Conservation (phyloP, 2,888 invertebrate genomes). For the Tromatobia lineatoria region DNA sequence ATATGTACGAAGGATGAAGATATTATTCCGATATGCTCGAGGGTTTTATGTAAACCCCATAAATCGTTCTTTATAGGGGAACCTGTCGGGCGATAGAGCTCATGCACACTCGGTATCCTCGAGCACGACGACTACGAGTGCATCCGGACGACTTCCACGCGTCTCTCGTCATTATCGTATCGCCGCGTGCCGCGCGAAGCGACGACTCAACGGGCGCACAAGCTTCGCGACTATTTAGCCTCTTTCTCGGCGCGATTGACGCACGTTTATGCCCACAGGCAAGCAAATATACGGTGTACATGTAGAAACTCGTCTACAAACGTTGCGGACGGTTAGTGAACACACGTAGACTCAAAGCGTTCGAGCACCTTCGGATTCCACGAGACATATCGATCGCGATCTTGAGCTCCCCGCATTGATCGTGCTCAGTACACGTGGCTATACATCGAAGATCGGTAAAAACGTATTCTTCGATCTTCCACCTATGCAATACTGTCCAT, state of each 20-base stretch:
- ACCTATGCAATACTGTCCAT: neutral
- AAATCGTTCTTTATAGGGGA: slow-evolving; percentile 66
- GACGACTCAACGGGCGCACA: neutral
- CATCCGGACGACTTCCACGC: slow-evolving; percentile 66
- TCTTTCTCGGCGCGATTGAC: slow-evolving; percentile 53
- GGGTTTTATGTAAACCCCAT: slow-evolving; percentile 59
- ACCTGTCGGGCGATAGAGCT: slow-evolving; percentile 64
- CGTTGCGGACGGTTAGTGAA: slow-evolving; percentile 9
- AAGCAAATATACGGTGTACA: slow-evolving; percentile 34
- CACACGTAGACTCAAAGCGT: neutral
- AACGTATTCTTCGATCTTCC: slow-evolving; percentile 2
- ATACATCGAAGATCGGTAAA: slow-evolving; percentile 13
- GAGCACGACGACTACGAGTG: slow-evolving; percentile 32
- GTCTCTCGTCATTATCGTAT: slow-evolving; percentile 68
- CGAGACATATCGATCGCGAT: slow-evolving; percentile 31
- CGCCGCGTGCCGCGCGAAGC: slow-evolving; percentile 51
- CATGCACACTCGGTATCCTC: slow-evolving; percentile 31
- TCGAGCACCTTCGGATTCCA: slow-evolving; percentile 36
- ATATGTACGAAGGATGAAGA: slow-evolving; percentile 51
- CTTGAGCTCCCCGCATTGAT: slow-evolving; percentile 24
- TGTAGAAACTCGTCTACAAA: slow-evolving; percentile 19
- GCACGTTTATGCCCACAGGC: slow-evolving; percentile 57
- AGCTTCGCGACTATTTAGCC: slow-evolving; percentile 36
- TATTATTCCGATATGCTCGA: slow-evolving; percentile 60
- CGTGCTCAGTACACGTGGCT: slow-evolving; percentile 4